Conservation (phyloP, 2,797 vertebrate species). For the Threskiornis aethiopicus region DNA sequence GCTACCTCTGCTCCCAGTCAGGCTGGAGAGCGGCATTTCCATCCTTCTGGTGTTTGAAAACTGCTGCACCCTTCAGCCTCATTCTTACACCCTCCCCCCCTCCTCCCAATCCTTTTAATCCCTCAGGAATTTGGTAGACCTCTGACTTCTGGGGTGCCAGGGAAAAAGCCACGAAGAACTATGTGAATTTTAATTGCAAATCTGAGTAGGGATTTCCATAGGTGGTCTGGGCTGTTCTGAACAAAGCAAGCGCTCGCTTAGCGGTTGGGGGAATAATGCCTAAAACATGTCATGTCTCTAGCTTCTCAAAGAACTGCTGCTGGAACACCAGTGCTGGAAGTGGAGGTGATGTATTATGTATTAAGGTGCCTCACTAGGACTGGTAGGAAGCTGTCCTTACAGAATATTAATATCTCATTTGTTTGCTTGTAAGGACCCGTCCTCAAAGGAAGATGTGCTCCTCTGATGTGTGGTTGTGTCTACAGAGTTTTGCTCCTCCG, state of each 20-base stretch:
- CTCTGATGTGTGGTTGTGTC: background rate
- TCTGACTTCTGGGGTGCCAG: background rate
- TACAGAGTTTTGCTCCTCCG: background rate
- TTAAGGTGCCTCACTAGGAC: background rate
- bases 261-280: background rate
- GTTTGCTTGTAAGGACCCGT: background rate
- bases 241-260: background rate
- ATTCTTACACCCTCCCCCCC: background rate
- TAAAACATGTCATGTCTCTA: background rate
- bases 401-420: background rate
- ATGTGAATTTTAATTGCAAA: background rate
- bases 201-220: background rate
- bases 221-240: background rate
- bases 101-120: background rate
- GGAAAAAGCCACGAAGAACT: background rate
- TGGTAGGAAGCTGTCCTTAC: background rate
- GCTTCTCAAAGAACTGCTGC: background rate
- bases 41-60: background rate
- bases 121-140: background rate
- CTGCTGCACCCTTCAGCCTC: background rate
- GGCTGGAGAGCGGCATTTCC: background rate
- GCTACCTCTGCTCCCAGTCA: background rate
- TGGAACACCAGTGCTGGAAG: background rate
- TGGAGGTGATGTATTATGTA: slow-evolving; percentile 7
- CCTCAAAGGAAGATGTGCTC: background rate